Evolutionary conservation across 2,797 vertebrate genomes (phyloP), one percentile per base, ranked within the genome.

Genomic region (Sebastes minor): DNA sequence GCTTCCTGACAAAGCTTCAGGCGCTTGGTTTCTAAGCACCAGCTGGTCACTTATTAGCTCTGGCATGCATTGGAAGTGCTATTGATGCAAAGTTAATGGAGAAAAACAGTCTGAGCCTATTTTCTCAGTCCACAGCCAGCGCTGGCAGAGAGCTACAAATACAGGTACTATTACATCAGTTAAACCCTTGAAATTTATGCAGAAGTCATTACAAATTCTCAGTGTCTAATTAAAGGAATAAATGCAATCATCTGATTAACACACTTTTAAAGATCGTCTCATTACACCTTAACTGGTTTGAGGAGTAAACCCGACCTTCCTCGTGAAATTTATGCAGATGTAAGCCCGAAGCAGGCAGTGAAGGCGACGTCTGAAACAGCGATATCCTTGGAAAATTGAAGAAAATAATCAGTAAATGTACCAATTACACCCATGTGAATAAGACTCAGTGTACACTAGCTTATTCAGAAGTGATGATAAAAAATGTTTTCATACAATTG

Each of bases 11-110:
- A 84, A 76, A 83, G 81, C 81, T 85, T 81, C 78, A 80, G 82
- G 73, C 57, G 5, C 55, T 74, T n/a, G 28, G 57, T 69, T 84
- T 87, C 88, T 81, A 60, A 85, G 84, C 76, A 85, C 72, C 91
- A 90, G 89, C 86, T 91, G 91, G 88, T 90, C 78, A 84, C 84
- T 88, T 89, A 92, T 91, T 92, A 88, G 82, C 80, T 86, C 75
- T 87, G 90, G 85, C 86, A 74, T 81, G 80, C 70, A 84, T 53
- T 86, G 74, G 71, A 89, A 88, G 46, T 78, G 81, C 76, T 88
- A 85, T 78, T 84, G 81, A 91, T 85, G 83, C 78, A 83, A 52
- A 70, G 66, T 73, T 85, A 90, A 92, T 88, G 76, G 80, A 87
- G 84, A 86, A 84, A 90, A 89, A 87, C 78, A 83, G 62, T 69